A percentile compares a stretch with the other conserved stretches of the same genome.
These are phyloP conservation scores for Pollachius pollachius DNA, from an alignment of 2,113 vertebrate genomes.

Conservation along the genomic window DNA sequence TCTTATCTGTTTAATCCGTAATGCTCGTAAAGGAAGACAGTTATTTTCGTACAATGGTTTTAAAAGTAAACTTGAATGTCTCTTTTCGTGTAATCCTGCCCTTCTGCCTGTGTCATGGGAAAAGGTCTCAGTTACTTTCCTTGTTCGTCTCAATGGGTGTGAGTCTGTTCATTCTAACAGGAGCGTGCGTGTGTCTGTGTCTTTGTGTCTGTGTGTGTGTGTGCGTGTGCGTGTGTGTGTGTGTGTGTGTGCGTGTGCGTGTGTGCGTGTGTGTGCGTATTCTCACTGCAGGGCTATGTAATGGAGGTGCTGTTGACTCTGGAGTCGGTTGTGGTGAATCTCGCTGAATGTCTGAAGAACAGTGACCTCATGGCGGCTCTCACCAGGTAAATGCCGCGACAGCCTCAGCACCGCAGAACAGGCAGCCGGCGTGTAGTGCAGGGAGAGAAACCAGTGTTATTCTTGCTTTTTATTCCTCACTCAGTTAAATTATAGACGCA, in stretches of 20 bases:
- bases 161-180: too few relatives aligned
- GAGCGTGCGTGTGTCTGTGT: not conserved
- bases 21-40: too few relatives aligned
- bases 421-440: not conserved
- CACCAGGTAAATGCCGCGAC: slow-evolving; percentile 77
- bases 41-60: too few relatives aligned
- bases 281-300: slow-evolving; percentile 85
- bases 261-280: not conserved
- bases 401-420: not conserved
- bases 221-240: not conserved
- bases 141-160: too few relatives aligned
- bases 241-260: not conserved
- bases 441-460: too few relatives aligned
- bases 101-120: too few relatives aligned
- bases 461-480: too few relatives aligned
- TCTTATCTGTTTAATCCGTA: too few relatives aligned
- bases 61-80: too few relatives aligned
- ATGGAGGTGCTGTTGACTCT: slow-evolving; percentile 96
- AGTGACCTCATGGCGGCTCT: slow-evolving; percentile 90
- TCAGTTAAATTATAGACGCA: too few relatives aligned
- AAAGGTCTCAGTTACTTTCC: too few relatives aligned
- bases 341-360: slow-evolving; percentile 96
- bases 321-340: slow-evolving; percentile 94
- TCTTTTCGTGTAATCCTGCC: too few relatives aligned
- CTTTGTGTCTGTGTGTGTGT: not conserved